These are phyloP conservation scores for Macrostomum lignano DNA, from an alignment of 1,140 invertebrate genomes.

Conservation along the genomic window DNA sequence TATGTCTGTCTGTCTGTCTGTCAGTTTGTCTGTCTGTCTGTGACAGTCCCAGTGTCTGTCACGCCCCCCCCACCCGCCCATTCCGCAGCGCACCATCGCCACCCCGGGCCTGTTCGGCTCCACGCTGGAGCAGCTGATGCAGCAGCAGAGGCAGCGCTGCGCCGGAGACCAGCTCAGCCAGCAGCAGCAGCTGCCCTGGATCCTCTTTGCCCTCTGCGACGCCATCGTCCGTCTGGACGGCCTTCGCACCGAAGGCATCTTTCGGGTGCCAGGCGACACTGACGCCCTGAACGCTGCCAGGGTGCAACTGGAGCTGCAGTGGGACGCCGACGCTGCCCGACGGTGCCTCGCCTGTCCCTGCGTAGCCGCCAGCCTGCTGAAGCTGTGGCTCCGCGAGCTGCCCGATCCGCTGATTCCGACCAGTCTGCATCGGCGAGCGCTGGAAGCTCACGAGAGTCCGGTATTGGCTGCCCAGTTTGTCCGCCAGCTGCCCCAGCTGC, in stretches of 20 bases:
- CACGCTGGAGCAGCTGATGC: constrained; percentile 67
- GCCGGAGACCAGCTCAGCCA: too few species aligned
- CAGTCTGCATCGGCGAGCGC: too few species aligned
- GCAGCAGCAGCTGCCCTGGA: constrained; percentile 69
- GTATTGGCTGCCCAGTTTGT: constrained; percentile 40
- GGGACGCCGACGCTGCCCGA: too few species aligned
- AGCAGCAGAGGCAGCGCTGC: constrained; percentile 49
- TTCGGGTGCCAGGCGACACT: constrained; percentile 69
- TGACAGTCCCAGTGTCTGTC: constrained; percentile 7
- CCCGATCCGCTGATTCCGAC: too few species aligned
- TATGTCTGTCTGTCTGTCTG: too few species aligned
- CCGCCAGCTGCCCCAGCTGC: constrained; percentile 38
- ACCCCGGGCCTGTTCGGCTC: constrained; percentile 78
- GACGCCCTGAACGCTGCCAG: constrained; percentile 64
- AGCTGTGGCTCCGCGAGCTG: too few species aligned
- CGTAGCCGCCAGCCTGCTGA: constrained; percentile 66
- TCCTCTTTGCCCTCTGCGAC: constrained; percentile 66
- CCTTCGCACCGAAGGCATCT: constrained; percentile 38
- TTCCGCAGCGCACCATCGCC: constrained; percentile 41
- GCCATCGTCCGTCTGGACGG: constrained; percentile 41
- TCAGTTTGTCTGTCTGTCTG: too few species aligned
- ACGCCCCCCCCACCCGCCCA: too few species aligned
- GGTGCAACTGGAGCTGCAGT: constrained; percentile 52
- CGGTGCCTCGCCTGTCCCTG: constrained; percentile 41
- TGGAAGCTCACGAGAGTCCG: constrained; percentile 51